Conservation (phyloP, 2,113 vertebrate species). For the Calonectris borealis region DNA sequence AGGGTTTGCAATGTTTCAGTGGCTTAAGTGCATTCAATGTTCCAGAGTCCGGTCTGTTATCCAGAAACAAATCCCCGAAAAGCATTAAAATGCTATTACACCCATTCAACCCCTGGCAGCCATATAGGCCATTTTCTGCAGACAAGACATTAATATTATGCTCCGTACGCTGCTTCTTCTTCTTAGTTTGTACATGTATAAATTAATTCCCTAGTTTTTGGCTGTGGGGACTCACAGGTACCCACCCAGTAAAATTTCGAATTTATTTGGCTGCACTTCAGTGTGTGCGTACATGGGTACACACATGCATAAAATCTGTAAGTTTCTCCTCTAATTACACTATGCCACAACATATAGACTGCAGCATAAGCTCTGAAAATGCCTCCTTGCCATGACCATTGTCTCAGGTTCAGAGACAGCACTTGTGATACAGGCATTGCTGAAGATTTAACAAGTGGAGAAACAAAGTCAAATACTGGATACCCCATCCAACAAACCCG, state of each 20-base stretch:
- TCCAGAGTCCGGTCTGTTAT: not conserved
- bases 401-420: not conserved
- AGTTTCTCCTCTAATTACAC: not conserved
- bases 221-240: not conserved
- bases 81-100: not conserved
- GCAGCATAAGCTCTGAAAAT: not conserved
- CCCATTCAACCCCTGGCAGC: not conserved
- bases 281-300: not conserved
- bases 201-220: not conserved
- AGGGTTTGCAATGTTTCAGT: fast-evolving
- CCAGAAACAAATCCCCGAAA: not conserved
- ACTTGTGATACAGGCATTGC: not conserved
- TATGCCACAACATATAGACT: not conserved
- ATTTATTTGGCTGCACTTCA: not conserved
- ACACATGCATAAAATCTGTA: not conserved
- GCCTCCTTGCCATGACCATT: not conserved
- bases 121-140: not conserved
- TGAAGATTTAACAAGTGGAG: not conserved
- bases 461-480: not conserved
- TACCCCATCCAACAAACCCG: not conserved
- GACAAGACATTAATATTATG: not conserved
- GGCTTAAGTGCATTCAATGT: not conserved
- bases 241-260: not conserved
- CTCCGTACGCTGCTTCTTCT: not conserved
- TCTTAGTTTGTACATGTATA: not conserved